Conservation (phyloP, 2,888 invertebrate genomes). For the Papilio gigon region DNA sequence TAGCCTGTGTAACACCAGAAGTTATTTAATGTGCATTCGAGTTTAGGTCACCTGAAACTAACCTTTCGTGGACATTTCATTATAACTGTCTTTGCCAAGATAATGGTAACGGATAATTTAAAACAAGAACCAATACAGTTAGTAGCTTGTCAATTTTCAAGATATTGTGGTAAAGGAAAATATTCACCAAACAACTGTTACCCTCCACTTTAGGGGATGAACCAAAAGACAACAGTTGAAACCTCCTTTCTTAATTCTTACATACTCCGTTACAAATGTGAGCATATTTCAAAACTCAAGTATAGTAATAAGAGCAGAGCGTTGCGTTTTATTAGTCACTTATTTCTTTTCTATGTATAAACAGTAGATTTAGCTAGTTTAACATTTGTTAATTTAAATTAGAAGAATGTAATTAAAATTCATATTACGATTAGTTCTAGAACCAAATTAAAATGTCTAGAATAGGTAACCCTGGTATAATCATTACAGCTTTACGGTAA, state of each 20-base stretch:
- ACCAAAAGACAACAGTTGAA: no score
- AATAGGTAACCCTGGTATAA: background rate
- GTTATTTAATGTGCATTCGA: background rate
- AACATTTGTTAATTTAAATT: slow-evolving; percentile 9
- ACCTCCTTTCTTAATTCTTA: background rate
- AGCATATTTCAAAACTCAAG: no score
- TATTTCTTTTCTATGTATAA: background rate
- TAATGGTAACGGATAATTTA: no score
- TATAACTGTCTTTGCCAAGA: background rate
- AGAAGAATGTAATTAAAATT: slow-evolving; percentile 1
- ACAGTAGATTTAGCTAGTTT: background rate
- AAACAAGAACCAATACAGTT: no score
- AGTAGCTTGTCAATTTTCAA: no score
- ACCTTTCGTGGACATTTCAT: slow-evolving; percentile 1
- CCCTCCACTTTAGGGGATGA: background rate
- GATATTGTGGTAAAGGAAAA: no score
- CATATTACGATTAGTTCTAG: slow-evolving; percentile 4
- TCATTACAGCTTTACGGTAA: background rate
- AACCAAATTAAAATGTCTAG: background rate
- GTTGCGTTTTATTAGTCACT: no score
- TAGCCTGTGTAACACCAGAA: background rate
- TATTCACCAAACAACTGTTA: no score
- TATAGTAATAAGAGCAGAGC: no score
- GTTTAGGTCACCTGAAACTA: slow-evolving; percentile 12
- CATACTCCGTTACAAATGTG: no score